Conservation (phyloP, 1,140 invertebrate genomes). For the Heliconius hewitsoni region DNA sequence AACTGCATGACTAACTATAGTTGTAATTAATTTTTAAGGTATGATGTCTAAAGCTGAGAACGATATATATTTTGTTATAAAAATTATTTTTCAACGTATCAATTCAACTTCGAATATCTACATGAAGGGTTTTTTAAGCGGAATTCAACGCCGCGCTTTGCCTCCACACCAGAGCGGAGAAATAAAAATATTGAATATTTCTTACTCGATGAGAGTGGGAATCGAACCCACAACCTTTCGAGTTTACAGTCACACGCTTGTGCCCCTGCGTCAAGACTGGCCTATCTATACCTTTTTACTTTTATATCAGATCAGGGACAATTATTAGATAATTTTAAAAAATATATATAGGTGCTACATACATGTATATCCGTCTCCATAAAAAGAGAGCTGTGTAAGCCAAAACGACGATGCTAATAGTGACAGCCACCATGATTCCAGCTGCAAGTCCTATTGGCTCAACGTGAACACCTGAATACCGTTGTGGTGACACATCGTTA, state of each 20-base stretch:
- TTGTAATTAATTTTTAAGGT: not conserved
- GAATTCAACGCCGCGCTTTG: too few species aligned
- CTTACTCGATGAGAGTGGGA: too few species aligned
- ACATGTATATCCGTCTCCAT: slow-evolving; percentile 74
- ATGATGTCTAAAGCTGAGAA: not conserved
- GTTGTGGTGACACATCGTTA: slow-evolving; percentile 52
- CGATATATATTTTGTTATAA: too few species aligned
- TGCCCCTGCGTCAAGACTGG: too few species aligned
- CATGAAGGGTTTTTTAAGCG: too few species aligned
- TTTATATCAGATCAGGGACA: too few species aligned
- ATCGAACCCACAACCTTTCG: too few species aligned
- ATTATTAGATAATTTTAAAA: not conserved
- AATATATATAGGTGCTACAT: slow-evolving; percentile 40
- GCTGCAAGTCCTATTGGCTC: slow-evolving; percentile 63
- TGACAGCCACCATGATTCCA: slow-evolving; percentile 68
- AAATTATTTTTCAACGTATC: not conserved
- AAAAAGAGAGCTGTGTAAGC: slow-evolving; percentile 70
- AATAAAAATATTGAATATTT: too few species aligned
- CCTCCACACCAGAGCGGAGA: too few species aligned
- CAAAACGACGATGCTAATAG: slow-evolving; percentile 65
- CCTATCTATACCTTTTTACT: too few species aligned
- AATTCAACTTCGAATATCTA: too few species aligned
- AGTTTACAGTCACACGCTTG: too few species aligned
- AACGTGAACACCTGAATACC: slow-evolving; percentile 37
- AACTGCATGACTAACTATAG: slow-evolving; percentile 4